Evolutionary conservation across 2,113 vertebrate genomes (phyloP).

Genomic region (Proterorhinus semilunaris): DNA sequence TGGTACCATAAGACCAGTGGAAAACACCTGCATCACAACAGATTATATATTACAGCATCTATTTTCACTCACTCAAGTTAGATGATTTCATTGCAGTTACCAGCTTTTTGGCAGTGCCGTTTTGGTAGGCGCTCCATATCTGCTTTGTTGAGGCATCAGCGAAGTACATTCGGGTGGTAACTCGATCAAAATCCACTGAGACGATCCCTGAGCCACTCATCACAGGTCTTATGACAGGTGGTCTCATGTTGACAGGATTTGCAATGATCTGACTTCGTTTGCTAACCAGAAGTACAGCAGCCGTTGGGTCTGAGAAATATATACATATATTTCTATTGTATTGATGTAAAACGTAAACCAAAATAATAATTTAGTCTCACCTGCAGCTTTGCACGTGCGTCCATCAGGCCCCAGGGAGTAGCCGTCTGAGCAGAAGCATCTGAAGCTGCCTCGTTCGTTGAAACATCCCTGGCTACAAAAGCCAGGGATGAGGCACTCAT

Average conservation of each 20-base stretch:
- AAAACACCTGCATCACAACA: constrained; percentile 65
- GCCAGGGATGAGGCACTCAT: constrained; percentile 72
- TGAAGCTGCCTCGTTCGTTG: constrained; percentile 71
- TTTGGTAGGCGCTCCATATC: constrained; percentile 65
- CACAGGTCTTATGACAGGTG: constrained; percentile 51
- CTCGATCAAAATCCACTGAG: constrained; percentile 67
- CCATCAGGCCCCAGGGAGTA: constrained; percentile 68
- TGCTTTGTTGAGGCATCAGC: constrained; percentile 67
- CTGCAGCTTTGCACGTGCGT: constrained; percentile 68
- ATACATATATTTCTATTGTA: neutral
- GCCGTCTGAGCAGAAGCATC: constrained; percentile 70
- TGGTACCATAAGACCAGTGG: constrained; percentile 65
- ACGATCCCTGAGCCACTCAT: constrained; percentile 59
- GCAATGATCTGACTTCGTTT: constrained; percentile 66
- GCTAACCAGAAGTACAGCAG: constrained; percentile 64
- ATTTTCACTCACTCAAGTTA: neutral
- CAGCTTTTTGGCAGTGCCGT: constrained; percentile 57
- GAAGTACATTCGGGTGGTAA: constrained; percentile 70
- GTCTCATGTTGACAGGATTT: constrained; percentile 53
- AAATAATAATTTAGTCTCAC: constrained; percentile 22
- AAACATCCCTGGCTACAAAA: constrained; percentile 74
- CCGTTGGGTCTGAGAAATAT: constrained; percentile 47
- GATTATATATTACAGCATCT: neutral
- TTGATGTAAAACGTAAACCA: neutral
- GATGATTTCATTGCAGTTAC: constrained; percentile 5